A percentile compares a stretch with the other conserved stretches of the same genome.
phyloP scores from a whole-genome alignment of 2,797 vertebrate species.

The Acanthopagrus latus region DNA sequence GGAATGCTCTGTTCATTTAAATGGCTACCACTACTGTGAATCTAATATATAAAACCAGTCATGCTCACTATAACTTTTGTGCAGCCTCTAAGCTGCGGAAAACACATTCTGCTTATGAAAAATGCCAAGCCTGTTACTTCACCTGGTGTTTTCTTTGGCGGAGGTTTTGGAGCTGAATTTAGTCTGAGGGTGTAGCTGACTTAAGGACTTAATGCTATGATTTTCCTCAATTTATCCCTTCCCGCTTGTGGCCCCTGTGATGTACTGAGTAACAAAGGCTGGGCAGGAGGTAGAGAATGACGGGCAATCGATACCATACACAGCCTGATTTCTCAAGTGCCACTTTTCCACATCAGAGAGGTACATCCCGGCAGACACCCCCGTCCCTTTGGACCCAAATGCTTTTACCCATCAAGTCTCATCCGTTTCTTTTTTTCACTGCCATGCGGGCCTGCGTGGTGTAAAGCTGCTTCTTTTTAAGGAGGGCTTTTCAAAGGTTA shows the following conservation, averaged over 20 bases:
- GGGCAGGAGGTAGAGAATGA: constrained; percentile 50
- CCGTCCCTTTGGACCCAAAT: constrained; percentile 39
- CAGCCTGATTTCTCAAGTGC: constrained; percentile 60
- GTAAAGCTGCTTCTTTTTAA: constrained; percentile 41
- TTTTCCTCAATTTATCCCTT: constrained; percentile 49
- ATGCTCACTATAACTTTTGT: not conserved
- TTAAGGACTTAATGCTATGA: constrained; percentile 37
- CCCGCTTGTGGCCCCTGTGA: constrained; percentile 39
- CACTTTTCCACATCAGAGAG: constrained; percentile 67
- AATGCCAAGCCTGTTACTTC: constrained; percentile 4
- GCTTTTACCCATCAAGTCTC: constrained; percentile 55
- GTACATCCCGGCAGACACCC: constrained; percentile 32
- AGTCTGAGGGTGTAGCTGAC: constrained; percentile 17
- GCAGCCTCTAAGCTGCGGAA: not conserved
- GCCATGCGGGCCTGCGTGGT: not conserved
- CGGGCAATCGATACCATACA: constrained; percentile 59
- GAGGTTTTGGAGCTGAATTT: constrained; percentile 5
- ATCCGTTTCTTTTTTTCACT: constrained; percentile 52
- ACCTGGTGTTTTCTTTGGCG: constrained; percentile 16
- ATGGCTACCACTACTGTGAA: not conserved
- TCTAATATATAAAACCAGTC: not conserved
- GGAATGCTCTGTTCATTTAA: constrained; percentile 15
- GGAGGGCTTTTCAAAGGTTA: constrained; percentile 44
- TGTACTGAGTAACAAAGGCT: constrained; percentile 42
- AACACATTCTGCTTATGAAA: not conserved